Evolutionary conservation across 92 coral and sea anemone genomes (phyloP).

Genomic region (Siderastrea radians): DNA sequence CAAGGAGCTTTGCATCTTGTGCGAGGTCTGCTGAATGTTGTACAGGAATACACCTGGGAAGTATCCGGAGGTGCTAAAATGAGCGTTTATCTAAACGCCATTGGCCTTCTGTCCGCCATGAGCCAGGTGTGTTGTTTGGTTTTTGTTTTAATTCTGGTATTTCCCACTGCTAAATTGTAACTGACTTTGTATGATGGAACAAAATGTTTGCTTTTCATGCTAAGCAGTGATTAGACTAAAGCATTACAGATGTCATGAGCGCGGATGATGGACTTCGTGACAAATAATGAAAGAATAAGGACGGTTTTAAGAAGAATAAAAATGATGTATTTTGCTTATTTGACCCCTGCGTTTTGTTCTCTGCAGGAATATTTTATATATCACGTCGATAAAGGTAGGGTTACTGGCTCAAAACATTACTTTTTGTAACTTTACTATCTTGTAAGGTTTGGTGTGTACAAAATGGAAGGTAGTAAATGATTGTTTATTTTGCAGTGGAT

Average conservation of each 20-base stretch:
- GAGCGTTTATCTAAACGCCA: conserved; percentile 90
- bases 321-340: too few species aligned
- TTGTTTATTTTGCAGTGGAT: conserved; percentile 68
- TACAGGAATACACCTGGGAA: conserved; percentile 96
- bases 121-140: conserved; percentile 78
- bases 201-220: too few species aligned
- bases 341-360: background rate
- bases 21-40: conserved; percentile 93
- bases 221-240: too few species aligned
- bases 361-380: conserved; percentile 76
- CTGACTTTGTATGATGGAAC: too few species aligned
- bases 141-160: background rate
- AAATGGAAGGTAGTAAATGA: background rate
- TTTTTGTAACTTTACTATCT: background rate
- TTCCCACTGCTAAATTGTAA: too few species aligned
- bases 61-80: conserved; percentile 92
- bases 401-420: background rate
- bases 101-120: conserved; percentile 90
- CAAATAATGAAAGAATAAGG: too few species aligned
- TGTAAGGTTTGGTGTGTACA: background rate
- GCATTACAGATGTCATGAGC: too few species aligned
- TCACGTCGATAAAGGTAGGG: conserved; percentile 91
- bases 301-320: too few species aligned
- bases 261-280: too few species aligned
- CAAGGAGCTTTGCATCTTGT: conserved; percentile 93